Conservation (phyloP, 1,140 invertebrate species). For the Ceratosolen fusciceps region DNA sequence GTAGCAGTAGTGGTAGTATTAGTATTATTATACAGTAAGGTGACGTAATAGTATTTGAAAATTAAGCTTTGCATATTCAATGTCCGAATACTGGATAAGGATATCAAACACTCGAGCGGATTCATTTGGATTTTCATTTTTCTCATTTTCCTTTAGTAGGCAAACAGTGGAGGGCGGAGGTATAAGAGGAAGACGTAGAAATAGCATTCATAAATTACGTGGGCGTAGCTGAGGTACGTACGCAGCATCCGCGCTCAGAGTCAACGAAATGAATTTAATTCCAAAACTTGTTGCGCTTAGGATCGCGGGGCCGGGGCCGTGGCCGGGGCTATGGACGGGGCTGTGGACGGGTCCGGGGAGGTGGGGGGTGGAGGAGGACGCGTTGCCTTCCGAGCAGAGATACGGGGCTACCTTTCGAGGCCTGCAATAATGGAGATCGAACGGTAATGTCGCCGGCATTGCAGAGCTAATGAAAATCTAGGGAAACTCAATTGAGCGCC, state of each 20-base stretch:
- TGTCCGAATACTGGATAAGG: too few relatives aligned
- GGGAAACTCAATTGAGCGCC: neutral
- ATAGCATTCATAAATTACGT: neutral
- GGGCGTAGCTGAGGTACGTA: neutral
- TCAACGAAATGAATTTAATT: constrained; percentile 32
- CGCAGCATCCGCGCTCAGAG: neutral
- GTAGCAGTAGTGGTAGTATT: too few relatives aligned
- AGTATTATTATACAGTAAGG: too few relatives aligned
- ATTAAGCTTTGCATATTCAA: too few relatives aligned
- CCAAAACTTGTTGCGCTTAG: constrained; percentile 34
- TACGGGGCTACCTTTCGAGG: neutral
- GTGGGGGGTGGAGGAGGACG: too few relatives aligned
- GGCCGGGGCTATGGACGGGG: too few relatives aligned
- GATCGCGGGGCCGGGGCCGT: too few relatives aligned
- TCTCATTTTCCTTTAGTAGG: neutral
- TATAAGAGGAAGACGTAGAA: too few relatives aligned
- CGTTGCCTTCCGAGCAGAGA: too few relatives aligned
- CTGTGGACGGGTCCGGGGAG: too few relatives aligned
- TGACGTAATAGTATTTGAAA: too few relatives aligned
- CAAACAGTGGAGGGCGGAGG: neutral
- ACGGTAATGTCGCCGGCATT: neutral
- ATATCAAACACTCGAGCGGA: too few relatives aligned
- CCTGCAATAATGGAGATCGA: neutral
- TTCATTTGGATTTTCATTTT: neutral
- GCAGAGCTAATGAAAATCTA: neutral